Conservation (phyloP, 2,113 vertebrate genomes). For the Cheilinus undulatus region DNA sequence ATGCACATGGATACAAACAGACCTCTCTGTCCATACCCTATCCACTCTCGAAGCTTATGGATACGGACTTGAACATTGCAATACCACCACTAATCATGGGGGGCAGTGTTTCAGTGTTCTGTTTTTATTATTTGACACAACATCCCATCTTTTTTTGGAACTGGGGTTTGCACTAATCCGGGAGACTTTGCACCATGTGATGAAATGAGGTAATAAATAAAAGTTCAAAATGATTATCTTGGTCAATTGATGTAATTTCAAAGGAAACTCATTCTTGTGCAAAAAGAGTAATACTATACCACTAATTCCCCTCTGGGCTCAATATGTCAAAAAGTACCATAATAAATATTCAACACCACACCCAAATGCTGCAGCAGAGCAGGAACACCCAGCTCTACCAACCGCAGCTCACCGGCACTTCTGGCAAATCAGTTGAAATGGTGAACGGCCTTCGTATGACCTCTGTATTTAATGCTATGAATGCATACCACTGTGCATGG, state of each 20-base stretch:
- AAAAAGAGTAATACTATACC: slow-evolving; percentile 38
- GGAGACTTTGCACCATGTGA: too few species aligned
- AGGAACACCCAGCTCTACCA: slow-evolving; percentile 33
- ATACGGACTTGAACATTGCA: too few species aligned
- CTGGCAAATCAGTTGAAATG: slow-evolving; percentile 47
- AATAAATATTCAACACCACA: slow-evolving; percentile 52
- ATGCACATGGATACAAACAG: too few species aligned
- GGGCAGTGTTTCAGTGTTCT: neutral
- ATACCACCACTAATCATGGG: too few species aligned
- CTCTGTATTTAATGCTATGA: slow-evolving; percentile 53
- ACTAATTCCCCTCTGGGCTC: slow-evolving; percentile 23
- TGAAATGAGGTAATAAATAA: neutral
- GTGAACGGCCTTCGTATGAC: slow-evolving; percentile 56
- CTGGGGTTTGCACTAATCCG: slow-evolving; percentile 40
- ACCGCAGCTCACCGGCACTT: slow-evolving; percentile 63
- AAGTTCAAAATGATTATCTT: slow-evolving; percentile 22
- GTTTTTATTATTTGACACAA: too few species aligned
- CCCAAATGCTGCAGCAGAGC: slow-evolving; percentile 45
- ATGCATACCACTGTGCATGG: slow-evolving; percentile 52
- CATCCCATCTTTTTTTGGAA: too few species aligned
- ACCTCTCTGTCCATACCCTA: too few species aligned
- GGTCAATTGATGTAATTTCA: slow-evolving; percentile 49
- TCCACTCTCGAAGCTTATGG: too few species aligned
- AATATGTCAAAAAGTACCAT: slow-evolving; percentile 44
- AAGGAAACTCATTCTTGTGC: slow-evolving; percentile 36